Conservation (phyloP, 2,888 invertebrate species). For the Leptodirus hochenwartii region DNA sequence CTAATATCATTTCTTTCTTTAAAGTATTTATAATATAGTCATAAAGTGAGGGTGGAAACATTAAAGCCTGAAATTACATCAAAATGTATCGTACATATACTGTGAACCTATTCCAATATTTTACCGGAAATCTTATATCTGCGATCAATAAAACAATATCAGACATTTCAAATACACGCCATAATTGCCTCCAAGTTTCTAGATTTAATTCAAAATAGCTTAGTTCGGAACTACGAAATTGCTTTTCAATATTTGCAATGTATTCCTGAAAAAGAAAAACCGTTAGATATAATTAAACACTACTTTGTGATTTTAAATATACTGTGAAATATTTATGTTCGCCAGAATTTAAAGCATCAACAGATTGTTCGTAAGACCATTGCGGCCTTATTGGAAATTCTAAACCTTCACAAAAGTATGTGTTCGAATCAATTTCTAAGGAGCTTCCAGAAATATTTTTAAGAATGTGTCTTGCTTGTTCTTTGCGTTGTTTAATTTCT, state of each 20-base stretch:
- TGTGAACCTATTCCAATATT: slow-evolving; percentile 17
- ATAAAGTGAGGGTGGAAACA: slow-evolving; percentile 85
- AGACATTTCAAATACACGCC: slow-evolving; percentile 90
- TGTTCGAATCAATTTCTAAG: slow-evolving; percentile 47
- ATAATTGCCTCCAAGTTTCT: slow-evolving; percentile 91
- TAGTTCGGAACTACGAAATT: slow-evolving; percentile 41
- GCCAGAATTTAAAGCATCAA: slow-evolving; percentile 51
- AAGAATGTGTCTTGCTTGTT: slow-evolving; percentile 40
- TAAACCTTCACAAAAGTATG: slow-evolving; percentile 48
- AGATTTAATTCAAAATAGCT: slow-evolving; percentile 86
- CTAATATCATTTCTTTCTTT: slow-evolving; percentile 70
- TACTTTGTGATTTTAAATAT: slow-evolving; percentile 9
- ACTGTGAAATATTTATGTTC: slow-evolving; percentile 74
- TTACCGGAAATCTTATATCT: slow-evolving; percentile 71
- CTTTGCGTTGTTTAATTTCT: slow-evolving; percentile 49
- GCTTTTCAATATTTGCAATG: slow-evolving; percentile 24
- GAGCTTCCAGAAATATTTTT: slow-evolving; percentile 36
- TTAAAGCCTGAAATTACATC: slow-evolving; percentile 35
- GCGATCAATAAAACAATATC: slow-evolving; percentile 76
- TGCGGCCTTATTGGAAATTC: slow-evolving; percentile 71
- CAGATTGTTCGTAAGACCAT: slow-evolving; percentile 64
- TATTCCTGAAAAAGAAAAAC: not conserved
- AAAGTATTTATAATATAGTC: slow-evolving; percentile 53
- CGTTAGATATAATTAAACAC: not conserved
- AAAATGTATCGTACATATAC: slow-evolving; percentile 6